A percentile compares a stretch with the other conserved stretches of the same genome.
Evolutionary conservation across 2,113 vertebrate species (phyloP).

Genomic region (Natator depressus): DNA sequence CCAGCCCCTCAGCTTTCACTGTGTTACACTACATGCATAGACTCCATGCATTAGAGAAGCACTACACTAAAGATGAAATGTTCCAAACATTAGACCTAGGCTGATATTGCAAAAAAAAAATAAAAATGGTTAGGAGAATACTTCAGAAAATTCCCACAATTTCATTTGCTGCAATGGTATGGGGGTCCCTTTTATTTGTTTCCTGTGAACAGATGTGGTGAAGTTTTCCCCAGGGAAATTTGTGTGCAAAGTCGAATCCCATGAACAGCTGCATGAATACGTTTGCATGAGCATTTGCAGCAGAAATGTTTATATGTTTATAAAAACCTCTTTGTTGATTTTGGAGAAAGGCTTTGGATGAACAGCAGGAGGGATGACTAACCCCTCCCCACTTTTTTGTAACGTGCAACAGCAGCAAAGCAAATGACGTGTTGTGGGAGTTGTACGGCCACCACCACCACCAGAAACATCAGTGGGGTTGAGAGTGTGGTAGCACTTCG

Average conservation of each 20-base stretch:
- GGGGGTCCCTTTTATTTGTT: constrained; percentile 27
- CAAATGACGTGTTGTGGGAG: not conserved
- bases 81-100: constrained; percentile 26
- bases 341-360: constrained; percentile 55
- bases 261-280: constrained; percentile 62
- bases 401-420: constrained; percentile 10
- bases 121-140: constrained; percentile 23
- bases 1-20: constrained; percentile 3
- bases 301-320: not conserved
- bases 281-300: constrained; percentile 55
- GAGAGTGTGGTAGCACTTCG: constrained; percentile 3
- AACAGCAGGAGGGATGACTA: constrained; percentile 19
- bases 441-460: not conserved
- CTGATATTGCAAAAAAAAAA: not conserved
- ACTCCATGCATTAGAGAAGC: constrained; percentile 43
- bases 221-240: constrained; percentile 47
- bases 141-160: not conserved
- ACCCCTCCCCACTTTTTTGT: constrained; percentile 43
- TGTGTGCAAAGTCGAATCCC: constrained; percentile 60
- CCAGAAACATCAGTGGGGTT: not conserved
- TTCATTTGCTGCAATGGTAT: constrained; percentile 19
- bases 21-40: constrained; percentile 30
- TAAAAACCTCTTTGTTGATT: constrained; percentile 31
- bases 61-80: constrained; percentile 39
- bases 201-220: constrained; percentile 54